These are phyloP conservation scores for Scleropages formosus DNA, from an alignment of 2,797 vertebrate genomes.

Conservation along the genomic window DNA sequence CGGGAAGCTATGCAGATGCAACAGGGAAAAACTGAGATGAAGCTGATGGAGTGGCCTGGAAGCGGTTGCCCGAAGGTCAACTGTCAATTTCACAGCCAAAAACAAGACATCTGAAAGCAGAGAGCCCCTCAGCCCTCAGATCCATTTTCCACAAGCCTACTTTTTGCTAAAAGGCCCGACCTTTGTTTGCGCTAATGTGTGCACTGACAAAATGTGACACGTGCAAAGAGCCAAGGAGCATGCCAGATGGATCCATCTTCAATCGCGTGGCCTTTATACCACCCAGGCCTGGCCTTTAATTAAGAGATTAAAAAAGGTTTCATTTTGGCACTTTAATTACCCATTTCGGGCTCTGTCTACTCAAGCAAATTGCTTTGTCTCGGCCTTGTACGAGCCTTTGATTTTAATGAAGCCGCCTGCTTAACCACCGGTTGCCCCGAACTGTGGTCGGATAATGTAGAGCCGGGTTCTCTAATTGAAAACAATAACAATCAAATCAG, in stretches of 20 bases:
- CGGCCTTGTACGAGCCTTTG: conserved; percentile 11
- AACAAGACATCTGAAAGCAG: background rate
- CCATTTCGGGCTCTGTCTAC: conserved; percentile 17
- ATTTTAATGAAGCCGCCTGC: conserved; percentile 24
- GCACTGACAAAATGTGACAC: conserved; percentile 4
- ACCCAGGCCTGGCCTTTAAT: conserved; percentile 18
- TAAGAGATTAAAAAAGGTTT: conserved; percentile 31
- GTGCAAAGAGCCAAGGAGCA: background rate
- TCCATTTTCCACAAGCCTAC: background rate
- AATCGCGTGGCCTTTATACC: conserved; percentile 7
- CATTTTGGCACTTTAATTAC: conserved; percentile 29
- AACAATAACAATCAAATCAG: background rate
- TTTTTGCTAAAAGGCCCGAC: background rate
- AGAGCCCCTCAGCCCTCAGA: background rate
- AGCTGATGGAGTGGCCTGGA: no score
- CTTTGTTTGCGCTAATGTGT: background rate
- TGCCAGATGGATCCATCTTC: conserved; percentile 9
- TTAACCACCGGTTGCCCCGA: background rate
- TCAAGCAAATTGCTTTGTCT: conserved; percentile 27
- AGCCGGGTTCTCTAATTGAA: background rate
- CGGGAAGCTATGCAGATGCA: background rate
- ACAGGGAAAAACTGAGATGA: no score
- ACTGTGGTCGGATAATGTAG: background rate
- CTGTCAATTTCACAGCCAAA: background rate
- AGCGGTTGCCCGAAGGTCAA: background rate